phyloP scores from a whole-genome alignment of 2,113 vertebrate genomes.

The Ctenodactylus gundi region DNA sequence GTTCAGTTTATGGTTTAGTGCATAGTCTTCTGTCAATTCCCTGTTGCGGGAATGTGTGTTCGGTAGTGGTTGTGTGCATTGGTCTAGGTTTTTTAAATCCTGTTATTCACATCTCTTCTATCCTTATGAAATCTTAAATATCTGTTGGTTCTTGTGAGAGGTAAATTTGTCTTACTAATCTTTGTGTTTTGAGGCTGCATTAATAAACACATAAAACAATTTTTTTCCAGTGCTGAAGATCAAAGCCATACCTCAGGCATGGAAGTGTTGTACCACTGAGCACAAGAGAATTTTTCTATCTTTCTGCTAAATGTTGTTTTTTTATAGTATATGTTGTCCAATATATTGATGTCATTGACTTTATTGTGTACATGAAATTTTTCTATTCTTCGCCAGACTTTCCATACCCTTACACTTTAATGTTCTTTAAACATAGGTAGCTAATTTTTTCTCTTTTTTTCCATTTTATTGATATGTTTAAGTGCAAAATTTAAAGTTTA shows the following conservation, averaged over 20 bases:
- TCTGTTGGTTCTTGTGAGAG: background rate
- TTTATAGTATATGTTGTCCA: background rate
- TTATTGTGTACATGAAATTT: background rate
- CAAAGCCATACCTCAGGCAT: background rate
- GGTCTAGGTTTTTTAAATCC: background rate
- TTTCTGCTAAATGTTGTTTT: background rate
- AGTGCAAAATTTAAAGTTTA: too few species aligned
- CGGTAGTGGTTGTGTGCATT: background rate
- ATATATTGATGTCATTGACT: background rate
- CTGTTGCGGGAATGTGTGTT: background rate
- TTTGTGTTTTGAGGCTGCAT: background rate
- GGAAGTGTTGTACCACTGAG: too few species aligned
- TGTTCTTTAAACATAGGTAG: background rate
- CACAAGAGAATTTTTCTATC: background rate
- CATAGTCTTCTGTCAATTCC: background rate
- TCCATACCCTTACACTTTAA: background rate
- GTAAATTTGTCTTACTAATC: background rate
- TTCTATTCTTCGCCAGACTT: background rate
- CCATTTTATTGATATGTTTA: too few species aligned
- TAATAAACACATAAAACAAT: background rate
- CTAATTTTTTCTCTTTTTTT: too few species aligned
- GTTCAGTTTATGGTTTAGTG: background rate
- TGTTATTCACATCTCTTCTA: background rate
- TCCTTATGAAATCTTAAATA: background rate
- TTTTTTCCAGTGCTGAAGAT: background rate